phyloP scores from a whole-genome alignment of 2,888 invertebrate species.

The Drosophila barbarae region DNA sequence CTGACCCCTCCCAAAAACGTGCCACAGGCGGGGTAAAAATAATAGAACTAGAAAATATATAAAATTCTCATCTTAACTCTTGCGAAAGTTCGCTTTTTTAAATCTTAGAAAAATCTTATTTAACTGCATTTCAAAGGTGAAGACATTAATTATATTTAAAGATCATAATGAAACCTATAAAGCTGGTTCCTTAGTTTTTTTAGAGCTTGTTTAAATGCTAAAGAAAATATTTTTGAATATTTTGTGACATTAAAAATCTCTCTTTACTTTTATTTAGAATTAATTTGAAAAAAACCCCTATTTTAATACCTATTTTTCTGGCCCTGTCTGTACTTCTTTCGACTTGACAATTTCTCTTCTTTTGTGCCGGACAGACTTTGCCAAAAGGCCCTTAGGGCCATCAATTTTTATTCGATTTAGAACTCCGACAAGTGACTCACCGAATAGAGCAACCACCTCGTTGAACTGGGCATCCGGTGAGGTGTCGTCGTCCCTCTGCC shows the following conservation, averaged over 20 bases:
- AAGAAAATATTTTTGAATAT: too few species aligned
- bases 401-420: neutral
- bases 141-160: too few species aligned
- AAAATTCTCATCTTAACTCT: neutral
- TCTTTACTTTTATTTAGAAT: too few species aligned
- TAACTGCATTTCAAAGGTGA: too few species aligned
- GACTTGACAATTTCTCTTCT: constrained; percentile 26
- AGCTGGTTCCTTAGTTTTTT: too few species aligned
- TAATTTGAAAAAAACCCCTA: too few species aligned
- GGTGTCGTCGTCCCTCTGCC: neutral
- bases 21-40: neutral
- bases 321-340: neutral
- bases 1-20: constrained; percentile 19
- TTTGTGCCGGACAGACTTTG: constrained; percentile 12
- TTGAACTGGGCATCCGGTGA: constrained; percentile 51
- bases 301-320: neutral
- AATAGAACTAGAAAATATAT: neutral
- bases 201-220: too few species aligned
- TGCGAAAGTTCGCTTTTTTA: neutral
- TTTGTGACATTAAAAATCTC: too few species aligned
- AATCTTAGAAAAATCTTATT: too few species aligned
- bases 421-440: constrained; percentile 52
- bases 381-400: constrained; percentile 10
- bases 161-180: too few species aligned
- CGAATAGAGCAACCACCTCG: constrained; percentile 66